Evolutionary conservation across 2,797 vertebrate genomes (phyloP).

Genomic region (Propithecus deckenii): DNA sequence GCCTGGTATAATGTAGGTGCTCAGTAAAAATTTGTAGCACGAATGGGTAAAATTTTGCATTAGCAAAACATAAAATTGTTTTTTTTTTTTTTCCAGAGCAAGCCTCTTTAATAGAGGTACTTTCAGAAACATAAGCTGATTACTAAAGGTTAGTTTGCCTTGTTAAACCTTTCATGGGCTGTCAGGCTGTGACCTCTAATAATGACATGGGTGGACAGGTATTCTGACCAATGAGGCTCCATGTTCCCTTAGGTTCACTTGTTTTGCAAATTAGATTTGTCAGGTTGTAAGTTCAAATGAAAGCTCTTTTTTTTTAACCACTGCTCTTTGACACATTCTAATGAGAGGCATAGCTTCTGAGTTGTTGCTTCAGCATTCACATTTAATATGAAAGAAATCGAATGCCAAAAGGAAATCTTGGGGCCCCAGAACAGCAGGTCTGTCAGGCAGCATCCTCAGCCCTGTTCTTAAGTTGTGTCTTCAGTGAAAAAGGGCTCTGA

Average conservation of each 20-base stretch:
- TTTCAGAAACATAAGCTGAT: slow-evolving; percentile 55
- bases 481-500: slow-evolving; percentile 17
- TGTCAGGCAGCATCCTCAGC: neutral
- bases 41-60: neutral
- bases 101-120: neutral
- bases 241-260: slow-evolving; percentile 23
- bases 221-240: neutral
- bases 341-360: slow-evolving; percentile 33
- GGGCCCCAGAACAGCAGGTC: slow-evolving; percentile 25
- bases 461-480: neutral
- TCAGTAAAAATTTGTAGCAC: neutral
- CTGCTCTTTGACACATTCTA: slow-evolving; percentile 55
- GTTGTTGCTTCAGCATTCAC: slow-evolving; percentile 25
- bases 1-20: neutral
- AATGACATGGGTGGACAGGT: neutral
- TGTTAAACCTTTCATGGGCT: slow-evolving; percentile 17
- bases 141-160: slow-evolving; percentile 41
- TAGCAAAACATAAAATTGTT: neutral
- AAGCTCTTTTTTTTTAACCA: neutral
- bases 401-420: slow-evolving; percentile 29
- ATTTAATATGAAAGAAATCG: slow-evolving; percentile 36
- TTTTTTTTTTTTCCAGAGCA: neutral
- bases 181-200: slow-evolving; percentile 26
- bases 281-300: slow-evolving; percentile 51
- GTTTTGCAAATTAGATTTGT: slow-evolving; percentile 68